These are phyloP conservation scores for Eubasilissa regina DNA, from an alignment of 1,140 invertebrate species.

Conservation along the genomic window DNA sequence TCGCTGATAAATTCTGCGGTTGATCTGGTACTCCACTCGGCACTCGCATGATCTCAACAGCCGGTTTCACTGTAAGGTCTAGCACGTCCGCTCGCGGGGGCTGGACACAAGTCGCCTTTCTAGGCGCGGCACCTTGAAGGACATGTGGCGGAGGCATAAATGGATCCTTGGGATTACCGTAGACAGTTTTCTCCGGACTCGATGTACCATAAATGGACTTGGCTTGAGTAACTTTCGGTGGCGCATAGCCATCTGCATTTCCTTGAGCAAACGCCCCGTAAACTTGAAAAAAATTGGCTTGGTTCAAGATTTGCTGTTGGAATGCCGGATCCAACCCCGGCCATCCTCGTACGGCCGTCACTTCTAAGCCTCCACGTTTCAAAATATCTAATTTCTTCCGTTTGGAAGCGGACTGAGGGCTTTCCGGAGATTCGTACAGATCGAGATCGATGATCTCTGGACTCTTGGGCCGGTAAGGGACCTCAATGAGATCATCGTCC, in stretches of 20 bases:
- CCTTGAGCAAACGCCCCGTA: constrained; percentile 67
- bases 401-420: constrained; percentile 73
- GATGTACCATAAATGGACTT: constrained; percentile 76
- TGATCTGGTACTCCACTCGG: constrained; percentile 61
- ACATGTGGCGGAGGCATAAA: constrained; percentile 71
- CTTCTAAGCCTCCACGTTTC: constrained; percentile 81
- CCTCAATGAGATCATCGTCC: constrained; percentile 66
- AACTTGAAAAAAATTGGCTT: constrained; percentile 71
- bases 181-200: constrained; percentile 77
- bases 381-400: constrained; percentile 83
- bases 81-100: constrained; percentile 66
- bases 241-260: constrained; percentile 64
- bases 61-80: constrained; percentile 70
- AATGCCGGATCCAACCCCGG: constrained; percentile 65
- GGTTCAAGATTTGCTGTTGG: constrained; percentile 72
- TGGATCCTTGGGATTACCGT: constrained; percentile 81
- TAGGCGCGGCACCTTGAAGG: constrained; percentile 63
- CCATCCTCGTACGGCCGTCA: constrained; percentile 75
- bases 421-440: constrained; percentile 67
- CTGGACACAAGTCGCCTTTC: constrained; percentile 62
- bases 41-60: constrained; percentile 70
- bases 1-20: constrained; percentile 65
- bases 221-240: constrained; percentile 77
- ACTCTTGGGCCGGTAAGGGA: constrained; percentile 73
- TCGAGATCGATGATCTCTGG: constrained; percentile 79